phyloP scores from a whole-genome alignment of 2,113 vertebrate species.

The Campylomormyrus numenius region DNA sequence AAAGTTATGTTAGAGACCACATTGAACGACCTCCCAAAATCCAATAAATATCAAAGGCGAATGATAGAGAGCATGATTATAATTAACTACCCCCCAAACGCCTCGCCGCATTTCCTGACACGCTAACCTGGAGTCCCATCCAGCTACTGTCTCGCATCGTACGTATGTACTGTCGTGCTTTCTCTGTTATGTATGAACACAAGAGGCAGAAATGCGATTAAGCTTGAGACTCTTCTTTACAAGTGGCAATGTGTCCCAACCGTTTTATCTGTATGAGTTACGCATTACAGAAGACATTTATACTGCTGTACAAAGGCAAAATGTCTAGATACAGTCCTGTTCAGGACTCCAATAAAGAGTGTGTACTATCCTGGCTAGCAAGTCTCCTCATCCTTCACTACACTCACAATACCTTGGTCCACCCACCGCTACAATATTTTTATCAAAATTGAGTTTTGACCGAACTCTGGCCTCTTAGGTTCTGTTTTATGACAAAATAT shows the following conservation, averaged over 20 bases:
- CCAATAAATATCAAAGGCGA: background rate
- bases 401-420: too few species aligned
- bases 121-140: background rate
- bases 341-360: too few species aligned
- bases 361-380: too few species aligned
- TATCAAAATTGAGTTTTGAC: background rate
- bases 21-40: background rate
- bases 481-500: background rate
- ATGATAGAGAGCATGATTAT: background rate
- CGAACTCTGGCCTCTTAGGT: background rate
- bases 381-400: too few species aligned
- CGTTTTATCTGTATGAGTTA: too few species aligned
- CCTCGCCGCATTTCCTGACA: too few species aligned
- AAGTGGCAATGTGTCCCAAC: background rate
- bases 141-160: background rate
- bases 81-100: background rate
- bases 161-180: background rate
- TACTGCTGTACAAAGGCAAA: too few species aligned
- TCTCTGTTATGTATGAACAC: background rate
- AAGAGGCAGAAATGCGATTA: background rate
- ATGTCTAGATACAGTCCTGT: background rate
- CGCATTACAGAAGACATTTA: background rate
- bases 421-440: background rate
- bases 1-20: background rate
- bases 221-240: background rate